Evolutionary conservation across 2,888 invertebrate species (phyloP).

Genomic region (Brenthis hecate): DNA sequence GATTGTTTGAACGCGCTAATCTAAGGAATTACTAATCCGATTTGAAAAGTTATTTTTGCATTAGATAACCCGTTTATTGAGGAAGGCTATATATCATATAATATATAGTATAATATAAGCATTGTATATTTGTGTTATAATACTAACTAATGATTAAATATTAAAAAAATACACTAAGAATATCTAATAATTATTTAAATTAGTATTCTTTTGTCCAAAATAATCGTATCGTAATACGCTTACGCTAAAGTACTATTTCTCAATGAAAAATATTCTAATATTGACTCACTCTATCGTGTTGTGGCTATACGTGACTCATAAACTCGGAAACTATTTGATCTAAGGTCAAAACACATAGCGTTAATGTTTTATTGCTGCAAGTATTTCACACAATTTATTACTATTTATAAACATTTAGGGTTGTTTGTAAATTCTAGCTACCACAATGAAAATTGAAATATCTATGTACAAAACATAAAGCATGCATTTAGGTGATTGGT

Average conservation of each 20-base stretch:
- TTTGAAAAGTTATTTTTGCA: no score
- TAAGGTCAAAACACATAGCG: conserved; percentile 60
- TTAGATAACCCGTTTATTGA: no score
- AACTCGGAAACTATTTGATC: conserved; percentile 58
- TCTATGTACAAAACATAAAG: conserved; percentile 1
- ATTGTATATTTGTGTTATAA: conserved; percentile 4
- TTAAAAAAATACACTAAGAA: neutral
- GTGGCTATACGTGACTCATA: conserved; percentile 52
- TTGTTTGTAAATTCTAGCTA: conserved; percentile 15
- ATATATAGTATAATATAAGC: neutral
- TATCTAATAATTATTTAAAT: neutral
- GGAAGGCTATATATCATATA: no score
- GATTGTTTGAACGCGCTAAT: no score
- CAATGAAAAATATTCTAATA: conserved; percentile 14
- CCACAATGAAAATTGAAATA: conserved; percentile 1
- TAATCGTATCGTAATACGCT: neutral
- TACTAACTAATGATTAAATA: neutral
- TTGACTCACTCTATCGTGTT: conserved; percentile 11
- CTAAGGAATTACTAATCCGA: no score
- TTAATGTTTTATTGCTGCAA: conserved; percentile 52
- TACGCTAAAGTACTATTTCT: conserved; percentile 5
- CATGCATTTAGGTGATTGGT: no score
- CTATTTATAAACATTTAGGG: conserved; percentile 20
- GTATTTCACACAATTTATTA: conserved; percentile 25
- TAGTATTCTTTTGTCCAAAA: neutral